Percentiles rank a stretch among this genome's conserved stretches.
phyloP scores from a whole-genome alignment of 2,113 vertebrate genomes.

The Sturnus vulgaris region DNA sequence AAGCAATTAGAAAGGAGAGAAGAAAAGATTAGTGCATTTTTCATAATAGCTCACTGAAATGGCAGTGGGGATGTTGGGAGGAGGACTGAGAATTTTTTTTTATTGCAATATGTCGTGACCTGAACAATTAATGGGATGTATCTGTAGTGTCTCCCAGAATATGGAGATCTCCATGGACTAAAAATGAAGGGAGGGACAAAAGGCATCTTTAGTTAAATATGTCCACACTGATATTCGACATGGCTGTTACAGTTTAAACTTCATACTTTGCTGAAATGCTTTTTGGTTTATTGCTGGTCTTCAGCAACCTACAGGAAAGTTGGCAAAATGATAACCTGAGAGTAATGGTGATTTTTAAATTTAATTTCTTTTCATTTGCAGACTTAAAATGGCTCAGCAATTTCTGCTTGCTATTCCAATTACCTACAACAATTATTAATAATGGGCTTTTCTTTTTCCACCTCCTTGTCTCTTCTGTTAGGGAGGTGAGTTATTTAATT shows the following conservation, averaged over 20 bases:
- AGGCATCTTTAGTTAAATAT: not conserved
- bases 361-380: not conserved
- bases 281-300: not conserved
- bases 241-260: not conserved
- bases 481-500: not conserved
- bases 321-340: not conserved
- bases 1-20: not conserved
- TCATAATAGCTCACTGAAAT: not conserved
- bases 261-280: not conserved
- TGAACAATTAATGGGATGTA: not conserved
- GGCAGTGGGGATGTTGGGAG: fast-evolving
- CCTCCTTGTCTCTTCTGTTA: not conserved
- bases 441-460: not conserved
- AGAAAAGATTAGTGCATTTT: not conserved
- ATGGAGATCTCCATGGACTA: not conserved
- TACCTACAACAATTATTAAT: not conserved
- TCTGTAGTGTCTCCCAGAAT: not conserved
- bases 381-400: not conserved
- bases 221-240: not conserved
- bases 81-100: not conserved
- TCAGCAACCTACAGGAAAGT: not conserved
- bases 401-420: not conserved
- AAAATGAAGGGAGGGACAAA: not conserved
- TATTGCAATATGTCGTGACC: not conserved
- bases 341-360: not conserved